Evolutionary conservation across 2,888 invertebrate genomes (phyloP).

Genomic region (Choreutis nemorana): DNA sequence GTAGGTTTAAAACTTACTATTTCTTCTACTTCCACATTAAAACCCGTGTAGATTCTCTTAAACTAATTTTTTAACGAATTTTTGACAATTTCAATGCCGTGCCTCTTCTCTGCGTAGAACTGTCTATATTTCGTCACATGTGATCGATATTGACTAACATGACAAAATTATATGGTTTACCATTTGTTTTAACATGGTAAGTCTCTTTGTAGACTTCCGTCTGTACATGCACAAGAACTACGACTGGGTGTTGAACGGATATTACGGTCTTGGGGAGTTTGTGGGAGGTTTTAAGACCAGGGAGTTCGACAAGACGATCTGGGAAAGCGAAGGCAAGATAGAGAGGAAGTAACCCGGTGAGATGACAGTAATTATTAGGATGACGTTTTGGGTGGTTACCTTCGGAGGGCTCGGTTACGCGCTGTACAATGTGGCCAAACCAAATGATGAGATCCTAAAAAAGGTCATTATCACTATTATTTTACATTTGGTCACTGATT

Average conservation of each 20-base stretch:
- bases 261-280: constrained; percentile 74
- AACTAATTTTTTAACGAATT: constrained; percentile 1
- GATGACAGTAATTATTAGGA: constrained; percentile 57
- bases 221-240: constrained; percentile 72
- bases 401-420: constrained; percentile 69
- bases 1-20: too few relatives aligned
- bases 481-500: constrained; percentile 9
- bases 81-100: background rate
- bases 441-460: constrained; percentile 62
- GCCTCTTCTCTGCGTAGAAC: too few relatives aligned
- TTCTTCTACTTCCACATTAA: constrained; percentile 3
- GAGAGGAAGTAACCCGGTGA: constrained; percentile 53
- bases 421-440: constrained; percentile 64
- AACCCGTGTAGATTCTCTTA: constrained; percentile 6
- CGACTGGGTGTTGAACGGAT: constrained; percentile 71
- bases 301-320: constrained; percentile 62
- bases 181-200: too few relatives aligned
- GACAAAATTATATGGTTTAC: too few relatives aligned
- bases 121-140: background rate
- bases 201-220: constrained; percentile 73
- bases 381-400: constrained; percentile 66
- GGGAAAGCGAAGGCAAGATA: constrained; percentile 62
- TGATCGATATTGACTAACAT: too few relatives aligned
- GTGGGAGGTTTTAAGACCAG: constrained; percentile 61
- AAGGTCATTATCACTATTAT: constrained; percentile 43